phyloP scores from a whole-genome alignment of 1,140 invertebrate genomes.

The Brachystomella parvula region DNA sequence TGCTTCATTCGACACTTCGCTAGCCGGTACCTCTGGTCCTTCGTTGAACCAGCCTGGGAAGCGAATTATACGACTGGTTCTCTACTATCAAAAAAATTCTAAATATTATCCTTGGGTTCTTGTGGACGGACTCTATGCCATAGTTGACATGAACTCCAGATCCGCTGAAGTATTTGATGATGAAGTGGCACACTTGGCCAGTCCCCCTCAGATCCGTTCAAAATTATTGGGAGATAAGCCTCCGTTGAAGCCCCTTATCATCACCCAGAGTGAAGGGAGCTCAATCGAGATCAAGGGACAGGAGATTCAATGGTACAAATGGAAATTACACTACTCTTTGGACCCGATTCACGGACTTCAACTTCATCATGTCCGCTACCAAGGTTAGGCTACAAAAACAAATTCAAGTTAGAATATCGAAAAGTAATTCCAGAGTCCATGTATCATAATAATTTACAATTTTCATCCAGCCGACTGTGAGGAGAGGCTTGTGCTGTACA shows the following conservation, averaged over 20 bases:
- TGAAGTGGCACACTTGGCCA: neutral
- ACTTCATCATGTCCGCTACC: neutral
- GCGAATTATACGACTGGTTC: neutral
- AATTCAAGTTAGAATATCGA: too few relatives aligned
- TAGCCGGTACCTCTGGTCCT: neutral
- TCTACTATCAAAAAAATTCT: neutral
- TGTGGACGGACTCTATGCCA: neutral
- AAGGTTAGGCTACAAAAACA: too few relatives aligned
- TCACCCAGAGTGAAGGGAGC: neutral
- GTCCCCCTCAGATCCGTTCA: neutral
- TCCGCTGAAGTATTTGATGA: neutral
- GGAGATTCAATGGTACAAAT: constrained; percentile 9
- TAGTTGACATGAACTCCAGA: neutral
- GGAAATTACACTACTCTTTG: neutral
- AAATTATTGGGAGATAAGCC: neutral
- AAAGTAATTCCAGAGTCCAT: too few relatives aligned
- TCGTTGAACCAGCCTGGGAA: neutral
- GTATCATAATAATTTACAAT: too few relatives aligned
- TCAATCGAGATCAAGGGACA: constrained; percentile 2
- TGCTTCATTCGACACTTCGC: neutral
- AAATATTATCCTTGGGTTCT: neutral
- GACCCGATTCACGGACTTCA: constrained; percentile 2
- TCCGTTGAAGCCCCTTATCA: neutral
- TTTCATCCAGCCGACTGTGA: constrained; percentile 6
- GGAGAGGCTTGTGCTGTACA: constrained; percentile 2